Evolutionary conservation across 2,113 vertebrate species (phyloP).

Genomic region (Vireo altiloquus): DNA sequence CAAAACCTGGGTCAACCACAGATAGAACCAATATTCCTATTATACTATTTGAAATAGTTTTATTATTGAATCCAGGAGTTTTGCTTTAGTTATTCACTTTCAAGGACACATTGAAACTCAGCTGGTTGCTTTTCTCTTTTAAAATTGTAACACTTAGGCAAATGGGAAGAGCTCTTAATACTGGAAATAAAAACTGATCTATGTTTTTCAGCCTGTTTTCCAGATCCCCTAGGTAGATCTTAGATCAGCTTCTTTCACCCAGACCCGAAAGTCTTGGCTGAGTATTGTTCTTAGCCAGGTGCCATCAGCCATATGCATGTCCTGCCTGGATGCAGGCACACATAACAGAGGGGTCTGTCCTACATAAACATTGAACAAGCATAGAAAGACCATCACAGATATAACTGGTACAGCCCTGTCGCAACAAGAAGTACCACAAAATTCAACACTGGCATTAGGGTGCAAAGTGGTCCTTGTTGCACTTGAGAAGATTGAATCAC

Average conservation of each 20-base stretch:
- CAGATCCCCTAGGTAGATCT: neutral
- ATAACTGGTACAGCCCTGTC: neutral
- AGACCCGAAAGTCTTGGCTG: neutral
- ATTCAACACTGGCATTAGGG: neutral
- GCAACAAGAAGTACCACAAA: neutral
- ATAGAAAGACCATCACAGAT: neutral
- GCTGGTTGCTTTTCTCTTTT: neutral
- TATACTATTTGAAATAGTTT: neutral
- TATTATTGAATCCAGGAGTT: neutral
- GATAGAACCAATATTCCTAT: neutral
- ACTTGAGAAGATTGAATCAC: neutral
- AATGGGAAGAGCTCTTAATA: neutral
- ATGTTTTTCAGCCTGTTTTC: neutral
- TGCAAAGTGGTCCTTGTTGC: neutral
- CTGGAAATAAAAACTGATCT: neutral
- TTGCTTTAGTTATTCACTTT: neutral
- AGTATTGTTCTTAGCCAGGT: neutral
- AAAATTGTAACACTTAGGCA: neutral
- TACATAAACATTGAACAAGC: fast-evolving
- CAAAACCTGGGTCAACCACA: neutral
- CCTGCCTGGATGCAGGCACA: neutral
- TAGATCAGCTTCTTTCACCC: neutral
- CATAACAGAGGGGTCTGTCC: neutral
- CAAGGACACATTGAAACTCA: neutral
- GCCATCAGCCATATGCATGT: fast-evolving